Percentiles rank a stretch among this genome's conserved stretches.
phyloP scores from a whole-genome alignment of 2,888 invertebrate genomes.

The Parthenolecanium corni region DNA sequence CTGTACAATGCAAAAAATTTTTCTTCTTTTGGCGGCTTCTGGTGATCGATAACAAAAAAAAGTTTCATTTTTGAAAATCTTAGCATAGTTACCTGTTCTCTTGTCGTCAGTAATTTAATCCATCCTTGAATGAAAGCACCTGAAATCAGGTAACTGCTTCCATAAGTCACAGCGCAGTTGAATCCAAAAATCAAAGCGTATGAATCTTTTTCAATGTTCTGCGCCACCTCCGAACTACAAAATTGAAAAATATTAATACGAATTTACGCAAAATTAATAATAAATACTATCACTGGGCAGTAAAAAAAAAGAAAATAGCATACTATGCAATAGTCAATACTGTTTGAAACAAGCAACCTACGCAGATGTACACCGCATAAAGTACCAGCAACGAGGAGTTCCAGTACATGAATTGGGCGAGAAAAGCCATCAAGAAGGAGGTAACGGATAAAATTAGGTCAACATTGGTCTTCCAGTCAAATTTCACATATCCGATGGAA shows the following conservation, averaged over 20 bases:
- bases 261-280: too few relatives aligned
- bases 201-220: slow-evolving; percentile 50
- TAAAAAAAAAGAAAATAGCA: slow-evolving; percentile 27
- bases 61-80: slow-evolving; percentile 31
- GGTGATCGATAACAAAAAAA: too few relatives aligned
- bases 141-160: not conserved
- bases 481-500: slow-evolving; percentile 25
- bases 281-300: too few relatives aligned
- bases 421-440: slow-evolving; percentile 35
- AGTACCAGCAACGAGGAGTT: slow-evolving; percentile 53
- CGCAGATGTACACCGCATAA: slow-evolving; percentile 62
- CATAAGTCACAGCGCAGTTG: slow-evolving; percentile 19
- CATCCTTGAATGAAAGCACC: too few relatives aligned
- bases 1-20: too few relatives aligned
- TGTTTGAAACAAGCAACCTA: slow-evolving; percentile 66
- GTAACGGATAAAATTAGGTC: slow-evolving; percentile 31
- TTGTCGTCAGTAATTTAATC: not conserved
- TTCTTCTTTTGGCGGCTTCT: too few relatives aligned
- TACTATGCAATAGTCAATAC: slow-evolving; percentile 63
- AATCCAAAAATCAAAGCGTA: slow-evolving; percentile 30
- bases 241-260: not conserved
- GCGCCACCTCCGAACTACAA: slow-evolving; percentile 71
- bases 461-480: slow-evolving; percentile 31
- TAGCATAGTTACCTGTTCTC: slow-evolving; percentile 24
- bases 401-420: slow-evolving; percentile 45